Percentiles rank a stretch among this genome's conserved stretches.
Conservation (phyloP, 2,797 vertebrate species). For the Lacerta bilineata region DNA sequence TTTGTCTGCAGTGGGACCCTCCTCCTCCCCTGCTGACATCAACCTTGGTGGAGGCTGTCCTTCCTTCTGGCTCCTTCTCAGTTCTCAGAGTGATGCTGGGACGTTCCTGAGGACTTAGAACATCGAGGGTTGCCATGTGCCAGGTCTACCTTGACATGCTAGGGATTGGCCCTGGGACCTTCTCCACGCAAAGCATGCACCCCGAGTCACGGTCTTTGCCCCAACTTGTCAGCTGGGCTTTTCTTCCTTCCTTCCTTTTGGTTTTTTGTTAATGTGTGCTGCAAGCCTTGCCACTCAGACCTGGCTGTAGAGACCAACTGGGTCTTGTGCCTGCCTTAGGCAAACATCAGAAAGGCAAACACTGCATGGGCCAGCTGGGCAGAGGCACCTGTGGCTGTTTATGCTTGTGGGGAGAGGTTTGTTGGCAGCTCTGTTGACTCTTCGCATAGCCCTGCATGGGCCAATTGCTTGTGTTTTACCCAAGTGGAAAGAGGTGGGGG, state of each 20-base stretch:
- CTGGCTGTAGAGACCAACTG: neutral
- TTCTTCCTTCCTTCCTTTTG: no score
- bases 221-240: neutral
- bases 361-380: neutral
- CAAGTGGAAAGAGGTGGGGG: neutral
- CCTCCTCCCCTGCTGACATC: neutral
- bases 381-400: slow-evolving; percentile 13
- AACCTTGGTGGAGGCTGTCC: neutral
- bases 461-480: neutral
- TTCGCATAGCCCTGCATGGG: neutral
- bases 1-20: neutral
- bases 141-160: neutral
- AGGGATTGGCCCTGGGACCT: neutral
- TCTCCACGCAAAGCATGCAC: neutral
- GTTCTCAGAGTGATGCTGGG: neutral
- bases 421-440: neutral
- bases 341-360: slow-evolving; percentile 30
- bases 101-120: neutral
- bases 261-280: neutral
- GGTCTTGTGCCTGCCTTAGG: slow-evolving; percentile 14
- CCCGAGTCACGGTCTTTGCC: no score
- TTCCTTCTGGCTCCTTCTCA: no score
- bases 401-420: neutral
- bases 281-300: neutral
- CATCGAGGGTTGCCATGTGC: no score